phyloP scores from a whole-genome alignment of 1,140 invertebrate genomes.

The Tetraneura akinire region DNA sequence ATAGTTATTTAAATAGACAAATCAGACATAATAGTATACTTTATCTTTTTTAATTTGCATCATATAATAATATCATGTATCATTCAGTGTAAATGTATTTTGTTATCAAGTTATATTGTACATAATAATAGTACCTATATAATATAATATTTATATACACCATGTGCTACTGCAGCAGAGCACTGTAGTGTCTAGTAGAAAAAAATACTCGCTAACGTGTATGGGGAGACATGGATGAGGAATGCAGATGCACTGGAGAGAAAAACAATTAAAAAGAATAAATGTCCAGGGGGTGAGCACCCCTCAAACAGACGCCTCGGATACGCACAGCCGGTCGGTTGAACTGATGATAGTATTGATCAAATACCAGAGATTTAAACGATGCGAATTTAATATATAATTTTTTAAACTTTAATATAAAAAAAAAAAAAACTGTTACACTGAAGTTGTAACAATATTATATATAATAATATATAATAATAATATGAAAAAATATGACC shows the following conservation, averaged over 20 bases:
- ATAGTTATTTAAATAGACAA: too few relatives aligned
- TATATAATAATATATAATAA: too few relatives aligned
- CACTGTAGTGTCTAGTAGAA: neutral
- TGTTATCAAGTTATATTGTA: neutral
- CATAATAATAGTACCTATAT: too few relatives aligned
- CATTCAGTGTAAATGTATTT: neutral
- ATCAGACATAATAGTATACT: too few relatives aligned
- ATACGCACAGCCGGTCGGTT: neutral
- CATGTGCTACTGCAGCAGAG: neutral
- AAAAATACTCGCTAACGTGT: neutral
- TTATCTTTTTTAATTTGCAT: too few relatives aligned
- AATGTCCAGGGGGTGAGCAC: slow-evolving; percentile 32
- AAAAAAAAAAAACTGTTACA: neutral
- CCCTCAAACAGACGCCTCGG: slow-evolving; percentile 28
- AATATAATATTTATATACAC: too few relatives aligned
- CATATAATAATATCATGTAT: too few relatives aligned
- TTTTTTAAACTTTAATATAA: neutral
- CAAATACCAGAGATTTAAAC: slow-evolving; percentile 30
- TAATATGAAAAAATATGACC: neutral
- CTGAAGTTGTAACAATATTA: neutral
- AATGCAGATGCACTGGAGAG: slow-evolving; percentile 15
- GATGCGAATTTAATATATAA: slow-evolving; percentile 10
- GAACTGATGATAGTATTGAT: slow-evolving; percentile 35
- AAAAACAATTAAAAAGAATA: slow-evolving; percentile 37
- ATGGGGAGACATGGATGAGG: neutral